Percentiles rank a stretch among this genome's conserved stretches.
These are phyloP conservation scores for Cottus gobio DNA, from an alignment of 2,113 vertebrate species.

Conservation along the genomic window DNA sequence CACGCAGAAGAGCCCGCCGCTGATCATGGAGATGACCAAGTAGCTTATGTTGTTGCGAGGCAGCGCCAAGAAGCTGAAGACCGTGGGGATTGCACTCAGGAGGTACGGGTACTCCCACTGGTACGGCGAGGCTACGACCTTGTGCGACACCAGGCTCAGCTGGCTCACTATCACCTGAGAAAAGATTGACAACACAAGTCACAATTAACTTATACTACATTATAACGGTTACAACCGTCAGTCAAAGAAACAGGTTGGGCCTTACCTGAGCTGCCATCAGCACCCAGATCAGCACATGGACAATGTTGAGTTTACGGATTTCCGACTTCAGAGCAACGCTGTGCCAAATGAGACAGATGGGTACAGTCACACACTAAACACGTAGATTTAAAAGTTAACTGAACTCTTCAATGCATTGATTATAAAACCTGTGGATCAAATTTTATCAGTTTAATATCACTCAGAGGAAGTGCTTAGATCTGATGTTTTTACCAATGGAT, in stretches of 20 bases:
- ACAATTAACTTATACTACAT: neutral
- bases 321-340: constrained; percentile 95
- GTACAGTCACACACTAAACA: neutral
- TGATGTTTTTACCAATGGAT: neutral
- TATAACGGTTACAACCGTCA: neutral
- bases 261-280: constrained; percentile 92
- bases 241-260: accelerated
- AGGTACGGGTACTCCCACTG: constrained; percentile 98
- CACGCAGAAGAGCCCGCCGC: constrained; percentile 92
- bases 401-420: neutral
- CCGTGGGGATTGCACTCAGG: constrained; percentile 90
- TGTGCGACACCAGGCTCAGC: constrained; percentile 90
- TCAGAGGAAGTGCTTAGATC: neutral
- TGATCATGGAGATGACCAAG: constrained; percentile 97
- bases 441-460: neutral
- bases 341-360: constrained; percentile 1
- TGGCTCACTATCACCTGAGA: constrained; percentile 90
- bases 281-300: constrained; percentile 90
- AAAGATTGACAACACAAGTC: neutral
- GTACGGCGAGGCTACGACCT: constrained; percentile 92
- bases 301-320: constrained; percentile 95
- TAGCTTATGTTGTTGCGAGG: constrained; percentile 98
- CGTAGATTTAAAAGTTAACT: no score
- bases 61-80: constrained; percentile 91
- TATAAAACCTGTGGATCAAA: neutral